phyloP scores from a whole-genome alignment of 2,888 invertebrate genomes.

The Hyposoter didymator region DNA sequence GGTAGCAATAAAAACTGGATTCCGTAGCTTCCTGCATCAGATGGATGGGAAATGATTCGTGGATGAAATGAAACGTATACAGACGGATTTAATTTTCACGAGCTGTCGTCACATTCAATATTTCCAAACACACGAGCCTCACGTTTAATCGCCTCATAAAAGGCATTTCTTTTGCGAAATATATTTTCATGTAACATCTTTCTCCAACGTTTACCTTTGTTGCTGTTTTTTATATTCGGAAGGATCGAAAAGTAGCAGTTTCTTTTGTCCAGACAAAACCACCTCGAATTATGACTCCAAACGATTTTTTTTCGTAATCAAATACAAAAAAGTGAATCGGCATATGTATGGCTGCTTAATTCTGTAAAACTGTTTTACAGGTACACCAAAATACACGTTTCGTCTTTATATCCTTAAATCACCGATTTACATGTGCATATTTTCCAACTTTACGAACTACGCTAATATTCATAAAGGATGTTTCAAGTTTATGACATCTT shows the following conservation, averaged over 20 bases:
- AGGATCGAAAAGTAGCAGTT: not conserved
- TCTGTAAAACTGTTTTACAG: not conserved
- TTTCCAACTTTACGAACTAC: not conserved
- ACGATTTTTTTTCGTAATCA: not conserved
- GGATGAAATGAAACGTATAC: not conserved
- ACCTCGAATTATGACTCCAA: not conserved
- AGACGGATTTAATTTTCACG: not conserved
- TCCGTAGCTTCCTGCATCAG: not conserved
- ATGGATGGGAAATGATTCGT: not conserved
- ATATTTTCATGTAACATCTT: not conserved
- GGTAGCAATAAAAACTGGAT: not conserved
- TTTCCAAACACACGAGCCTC: not conserved
- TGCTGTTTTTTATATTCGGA: not conserved
- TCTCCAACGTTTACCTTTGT: not conserved
- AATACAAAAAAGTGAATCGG: conserved; percentile 2
- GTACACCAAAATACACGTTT: not conserved
- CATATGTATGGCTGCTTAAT: not conserved
- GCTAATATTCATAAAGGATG: not conserved
- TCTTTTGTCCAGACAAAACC: not conserved
- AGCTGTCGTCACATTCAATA: not conserved
- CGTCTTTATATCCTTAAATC: not conserved
- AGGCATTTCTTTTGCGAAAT: not conserved
- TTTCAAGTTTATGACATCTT: conserved; percentile 16
- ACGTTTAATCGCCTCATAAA: not conserved
- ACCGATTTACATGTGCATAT: not conserved